phyloP scores from a whole-genome alignment of 2,797 vertebrate species.

The Furcifer pardalis region DNA sequence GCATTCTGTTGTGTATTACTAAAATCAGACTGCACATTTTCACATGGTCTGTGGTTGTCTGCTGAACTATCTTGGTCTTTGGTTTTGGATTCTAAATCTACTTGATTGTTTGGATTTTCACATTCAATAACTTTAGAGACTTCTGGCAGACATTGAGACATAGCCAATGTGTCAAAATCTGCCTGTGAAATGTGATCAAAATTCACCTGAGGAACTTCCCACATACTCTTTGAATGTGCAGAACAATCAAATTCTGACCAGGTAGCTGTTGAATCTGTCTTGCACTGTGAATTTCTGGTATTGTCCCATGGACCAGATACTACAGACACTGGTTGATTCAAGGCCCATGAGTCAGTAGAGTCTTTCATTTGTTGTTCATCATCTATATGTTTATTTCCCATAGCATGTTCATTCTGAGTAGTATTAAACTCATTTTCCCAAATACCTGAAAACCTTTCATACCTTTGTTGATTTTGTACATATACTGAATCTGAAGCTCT shows the following conservation, averaged over 20 bases:
- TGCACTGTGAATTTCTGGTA: constrained; percentile 26
- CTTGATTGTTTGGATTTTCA: constrained; percentile 45
- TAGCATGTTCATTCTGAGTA: constrained; percentile 38
- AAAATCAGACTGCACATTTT: constrained; percentile 50
- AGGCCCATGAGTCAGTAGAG: constrained; percentile 70
- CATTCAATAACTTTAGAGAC: constrained; percentile 37
- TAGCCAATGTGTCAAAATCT: constrained; percentile 58
- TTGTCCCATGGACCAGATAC: constrained; percentile 67
- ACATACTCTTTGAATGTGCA: constrained; percentile 58
- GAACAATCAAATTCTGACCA: constrained; percentile 68
- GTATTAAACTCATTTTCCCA: constrained; percentile 67
- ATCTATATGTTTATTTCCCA: constrained; percentile 41
- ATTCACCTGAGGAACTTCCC: constrained; percentile 61
- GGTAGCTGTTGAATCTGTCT: constrained; percentile 44
- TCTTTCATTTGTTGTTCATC: constrained; percentile 60
- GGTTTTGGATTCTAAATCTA: constrained; percentile 56
- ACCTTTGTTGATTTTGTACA: constrained; percentile 66
- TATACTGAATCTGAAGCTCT: constrained; percentile 74
- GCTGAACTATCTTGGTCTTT: constrained; percentile 40
- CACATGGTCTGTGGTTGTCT: constrained; percentile 43
- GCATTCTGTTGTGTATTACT: constrained; percentile 59
- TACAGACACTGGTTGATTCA: constrained; percentile 43
- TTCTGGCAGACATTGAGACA: constrained; percentile 65
- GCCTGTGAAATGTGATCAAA: constrained; percentile 51
- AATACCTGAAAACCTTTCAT: constrained; percentile 53